Evolutionary conservation across 1,140 invertebrate species (phyloP), one percentile per base, ranked within the genome.

Genomic region (Camponotus pennsylvanicus): DNA sequence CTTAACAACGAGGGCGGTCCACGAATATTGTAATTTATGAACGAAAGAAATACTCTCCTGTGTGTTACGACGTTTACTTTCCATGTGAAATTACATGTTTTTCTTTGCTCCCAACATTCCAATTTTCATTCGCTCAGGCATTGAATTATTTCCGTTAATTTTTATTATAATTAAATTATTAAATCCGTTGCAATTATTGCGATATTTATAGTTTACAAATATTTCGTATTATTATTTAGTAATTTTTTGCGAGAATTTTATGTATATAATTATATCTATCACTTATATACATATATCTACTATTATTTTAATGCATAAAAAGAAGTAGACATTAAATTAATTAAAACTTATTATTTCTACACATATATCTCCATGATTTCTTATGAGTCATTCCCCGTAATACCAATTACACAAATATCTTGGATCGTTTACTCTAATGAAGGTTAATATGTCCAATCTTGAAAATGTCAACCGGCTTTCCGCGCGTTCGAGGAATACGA

Each of bases 21-120:
- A 49, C 55, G 86, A 77, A 70, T 84, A 87, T 59, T 75, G 52
- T 71, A 73, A 89, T 89, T 88, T 89, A 89, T 70, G 86, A 88
- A 73, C 66, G 32, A 40, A 79, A 85, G 42, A 57, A 69, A 8
- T 55, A 32, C 9, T 15, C 55, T n/a, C 49, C 34, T 49, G 34
- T 18, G 49, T 52, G 9, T 55, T n/a, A 11, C 42, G 32, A 64
- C 76, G 42, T 80, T 80, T 70, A 70, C 64, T 42, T 69, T 80
- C 64, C 34, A 40, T 32, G 34, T 57, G 78, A 40, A 37, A 80
- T 57, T 69, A 80, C 21, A n/a, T 8, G 37, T 57, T 69, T 80
- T 57, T 42, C 49, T 32, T 52, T 52, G 49, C 64, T 8, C 15
- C 3, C 55, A 21, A 2, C 66, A 59, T 32, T 57, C 37, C 42